A percentile compares a stretch with the other conserved stretches of the same genome.
These are phyloP conservation scores for Cheilosia scutellata DNA, from an alignment of 2,888 invertebrate species.

Conservation along the genomic window DNA sequence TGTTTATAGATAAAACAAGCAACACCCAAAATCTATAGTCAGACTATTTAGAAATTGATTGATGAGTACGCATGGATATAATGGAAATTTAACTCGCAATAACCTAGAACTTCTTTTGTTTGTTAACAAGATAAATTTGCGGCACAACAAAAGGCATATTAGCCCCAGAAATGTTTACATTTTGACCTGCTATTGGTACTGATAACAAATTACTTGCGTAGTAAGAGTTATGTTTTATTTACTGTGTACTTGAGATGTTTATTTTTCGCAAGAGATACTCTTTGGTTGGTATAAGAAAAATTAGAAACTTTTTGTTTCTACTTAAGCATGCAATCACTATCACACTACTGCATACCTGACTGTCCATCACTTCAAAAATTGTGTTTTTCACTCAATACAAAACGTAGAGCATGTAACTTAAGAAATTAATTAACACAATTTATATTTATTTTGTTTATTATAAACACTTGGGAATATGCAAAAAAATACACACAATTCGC, in stretches of 20 bases:
- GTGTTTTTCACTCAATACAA: constrained; percentile 9
- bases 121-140: background rate
- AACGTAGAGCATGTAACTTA: background rate
- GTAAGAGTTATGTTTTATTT: background rate
- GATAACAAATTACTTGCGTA: constrained; percentile 19
- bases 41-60: constrained; percentile 18
- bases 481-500: background rate
- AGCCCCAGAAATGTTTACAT: constrained; percentile 23
- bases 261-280: constrained; percentile 11
- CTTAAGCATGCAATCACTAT: constrained; percentile 30
- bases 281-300: background rate
- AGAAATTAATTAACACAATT: constrained; percentile 9
- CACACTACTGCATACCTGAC: constrained; percentile 79
- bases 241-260: background rate
- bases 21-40: constrained; percentile 15
- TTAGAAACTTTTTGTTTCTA: background rate
- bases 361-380: constrained; percentile 80
- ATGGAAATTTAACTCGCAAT: background rate
- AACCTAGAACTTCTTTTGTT: constrained; percentile 17
- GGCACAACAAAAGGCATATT: background rate
- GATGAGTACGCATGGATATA: constrained; percentile 22
- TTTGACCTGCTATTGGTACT: background rate
- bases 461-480: background rate
- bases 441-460: background rate
- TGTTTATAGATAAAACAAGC: constrained; percentile 21